Base-by-base conservation (phyloP, 2,113 vertebrate species). In the Malurus cyaneus region DNA sequence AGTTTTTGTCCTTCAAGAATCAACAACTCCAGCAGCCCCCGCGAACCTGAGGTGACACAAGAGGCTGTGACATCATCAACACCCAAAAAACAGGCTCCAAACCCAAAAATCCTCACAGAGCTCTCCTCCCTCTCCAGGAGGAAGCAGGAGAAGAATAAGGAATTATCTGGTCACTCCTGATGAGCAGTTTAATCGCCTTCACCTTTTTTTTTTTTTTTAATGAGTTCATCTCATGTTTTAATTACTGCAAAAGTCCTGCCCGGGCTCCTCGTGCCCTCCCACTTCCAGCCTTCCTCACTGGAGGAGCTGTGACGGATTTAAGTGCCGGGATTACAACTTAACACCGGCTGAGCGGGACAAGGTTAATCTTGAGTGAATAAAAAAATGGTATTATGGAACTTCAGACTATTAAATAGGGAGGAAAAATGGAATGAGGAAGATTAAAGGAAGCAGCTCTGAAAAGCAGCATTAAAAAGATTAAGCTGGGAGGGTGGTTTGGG, bases 361-460 rank as follows among this genome's bases (percentile, higher is more conserved):
- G 93, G 95, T 92, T 97, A 95, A 97, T 92, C 96, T 80, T 80
- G 89, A 94, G 44, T 81, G 96, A 95, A 94, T 86, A 84, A 94
- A 97, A 94, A 97, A 96, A 95, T 90, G 83, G 88, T 83, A 96
- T 96, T 95, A 96, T 36, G 71, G 82, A 93, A 93, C 60, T 80
- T 67, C 88, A 90, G 92, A 83, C 94, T 96, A 90, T 93, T 96
- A 96, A 94, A 81, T 54, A 49, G 67, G 36, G 26, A 52, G 16
- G 31, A 84, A 93, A 95, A 94, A 80, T 28, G 69, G 85, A 94
- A 96, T 59, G 89, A 94, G 86, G 94, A 86, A 93, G 96, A 97
- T 97, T 96, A 97, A 72, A 72, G 65, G 82, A 92, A 92, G 82
- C 85, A 86, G 92, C 95, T 88, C 71, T 93, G 94, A 93, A 94